Evolutionary conservation across 2,888 invertebrate genomes (phyloP).

Genomic region (Parasteatoda lunata): DNA sequence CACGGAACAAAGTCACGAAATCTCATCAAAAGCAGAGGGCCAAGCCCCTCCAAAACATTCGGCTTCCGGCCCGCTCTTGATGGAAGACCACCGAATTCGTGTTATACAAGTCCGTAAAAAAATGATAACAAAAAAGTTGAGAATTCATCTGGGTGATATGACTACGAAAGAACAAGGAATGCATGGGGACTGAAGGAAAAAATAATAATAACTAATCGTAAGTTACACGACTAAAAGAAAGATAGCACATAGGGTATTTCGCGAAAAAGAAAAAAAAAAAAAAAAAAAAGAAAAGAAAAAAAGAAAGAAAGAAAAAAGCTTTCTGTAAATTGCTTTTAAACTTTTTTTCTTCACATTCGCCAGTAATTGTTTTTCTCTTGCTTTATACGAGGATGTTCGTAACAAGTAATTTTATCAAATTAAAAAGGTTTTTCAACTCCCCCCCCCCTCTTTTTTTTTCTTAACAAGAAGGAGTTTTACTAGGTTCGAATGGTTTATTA

Average conservation of each 20-base stretch:
- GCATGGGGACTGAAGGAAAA: not conserved
- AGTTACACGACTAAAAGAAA: slow-evolving; percentile 11
- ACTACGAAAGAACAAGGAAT: slow-evolving; percentile 18
- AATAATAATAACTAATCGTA: slow-evolving; percentile 2
- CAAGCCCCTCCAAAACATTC: slow-evolving; percentile 13
- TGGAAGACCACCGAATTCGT: slow-evolving; percentile 52
- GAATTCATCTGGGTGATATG: slow-evolving; percentile 22
- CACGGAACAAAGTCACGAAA: slow-evolving; percentile 57
- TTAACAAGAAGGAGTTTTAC: too few species aligned
- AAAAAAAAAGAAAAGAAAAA: not conserved
- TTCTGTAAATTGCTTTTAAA: not conserved
- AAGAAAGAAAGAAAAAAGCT: not conserved
- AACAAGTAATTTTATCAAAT: too few species aligned
- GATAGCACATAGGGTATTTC: not conserved
- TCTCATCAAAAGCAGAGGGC: slow-evolving; percentile 45
- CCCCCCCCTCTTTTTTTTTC: too few species aligned
- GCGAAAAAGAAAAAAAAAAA: too few species aligned
- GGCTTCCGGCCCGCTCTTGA: slow-evolving; percentile 49
- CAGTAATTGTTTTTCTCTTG: too few species aligned
- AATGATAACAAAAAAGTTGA: not conserved
- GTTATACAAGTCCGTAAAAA: slow-evolving; percentile 23
- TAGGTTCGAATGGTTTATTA: too few species aligned
- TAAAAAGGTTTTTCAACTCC: too few species aligned
- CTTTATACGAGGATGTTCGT: too few species aligned
- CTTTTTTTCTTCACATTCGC: not conserved